Evolutionary conservation across 2,113 vertebrate species (phyloP), one percentile per base, ranked within the genome.

Genomic region (Oreotrochilus melanogaster): DNA sequence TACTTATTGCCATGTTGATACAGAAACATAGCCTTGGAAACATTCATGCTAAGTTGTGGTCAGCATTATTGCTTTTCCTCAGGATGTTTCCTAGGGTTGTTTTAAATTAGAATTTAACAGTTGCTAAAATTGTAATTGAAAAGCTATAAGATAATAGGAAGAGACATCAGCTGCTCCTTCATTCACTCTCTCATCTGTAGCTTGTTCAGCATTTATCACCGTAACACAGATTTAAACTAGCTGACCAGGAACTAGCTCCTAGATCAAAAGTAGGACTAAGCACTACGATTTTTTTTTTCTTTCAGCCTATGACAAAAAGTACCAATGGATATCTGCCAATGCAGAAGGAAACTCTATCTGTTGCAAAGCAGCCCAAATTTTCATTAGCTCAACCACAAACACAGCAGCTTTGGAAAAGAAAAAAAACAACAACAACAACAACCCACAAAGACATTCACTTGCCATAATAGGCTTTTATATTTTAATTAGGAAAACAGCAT

Each of bases 401-500:
- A 72, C 11, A 64, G 45, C 33, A 91, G 86, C 48, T 80, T 66
- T 24, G 45, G 7, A 30, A 76, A 92, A 3, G 0, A 25, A 73
- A 71, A 11, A 39, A 39, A 11, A 39, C 8, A 39, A 10, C 11
- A 39, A 10, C 39, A 39, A 11, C 39, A 39, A 39, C 39, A 39
- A 39, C 39, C 39, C 39, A 39, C 53, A 74, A 91, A 95, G 43
- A 43, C 50, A 86, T 30, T 92, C 6, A 16, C 33, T 76, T 64
- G 43, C 28, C 62, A 62, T 24, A 64, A 97, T 92, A 69, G 23
- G 13, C 13, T 74, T 88, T 53, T 79, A 78, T 42, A 39, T 66
- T 91, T 97, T 95, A 95, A 94, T 94, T 86, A 95, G 58, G 42
- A 89, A 93, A 92, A 80, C 22, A 69, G 86, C 73, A 83, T 91